Evolutionary conservation across 2,797 vertebrate genomes (phyloP).

Genomic region (Pangasius djambal): DNA sequence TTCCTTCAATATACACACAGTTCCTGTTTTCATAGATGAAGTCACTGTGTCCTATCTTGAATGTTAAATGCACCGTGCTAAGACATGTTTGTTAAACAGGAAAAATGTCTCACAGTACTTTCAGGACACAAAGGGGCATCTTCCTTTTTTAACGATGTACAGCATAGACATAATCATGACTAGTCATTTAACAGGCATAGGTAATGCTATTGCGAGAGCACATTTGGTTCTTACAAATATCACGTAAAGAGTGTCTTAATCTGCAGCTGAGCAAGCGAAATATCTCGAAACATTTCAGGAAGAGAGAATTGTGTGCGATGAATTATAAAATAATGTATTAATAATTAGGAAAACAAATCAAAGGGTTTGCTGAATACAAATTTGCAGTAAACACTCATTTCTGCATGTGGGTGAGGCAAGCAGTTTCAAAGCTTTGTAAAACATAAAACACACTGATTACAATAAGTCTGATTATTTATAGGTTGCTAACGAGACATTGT

Average conservation of each 20-base stretch:
- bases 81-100: not conserved
- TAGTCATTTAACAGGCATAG: not conserved
- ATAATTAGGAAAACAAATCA: not conserved
- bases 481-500: not conserved
- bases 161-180: not conserved
- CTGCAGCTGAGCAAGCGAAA: not conserved
- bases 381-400: not conserved
- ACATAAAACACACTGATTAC: conserved; percentile 3
- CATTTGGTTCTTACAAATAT: not conserved
- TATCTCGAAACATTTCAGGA: not conserved
- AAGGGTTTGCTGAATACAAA: not conserved
- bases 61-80: not conserved
- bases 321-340: not conserved
- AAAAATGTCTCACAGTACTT: not conserved
- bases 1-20: not conserved
- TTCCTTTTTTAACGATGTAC: not conserved
- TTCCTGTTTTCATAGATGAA: not conserved
- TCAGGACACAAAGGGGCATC: not conserved
- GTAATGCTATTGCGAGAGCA: not conserved
- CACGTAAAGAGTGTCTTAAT: not conserved
- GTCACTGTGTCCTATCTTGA: not conserved
- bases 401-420: not conserved
- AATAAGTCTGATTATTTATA: conserved; percentile 3
- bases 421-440: not conserved
- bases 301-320: too few relatives aligned